Evolutionary conservation across 2,113 vertebrate species (phyloP), one percentile per base, ranked within the genome.

Genomic region (Leptocoma aspasia): DNA sequence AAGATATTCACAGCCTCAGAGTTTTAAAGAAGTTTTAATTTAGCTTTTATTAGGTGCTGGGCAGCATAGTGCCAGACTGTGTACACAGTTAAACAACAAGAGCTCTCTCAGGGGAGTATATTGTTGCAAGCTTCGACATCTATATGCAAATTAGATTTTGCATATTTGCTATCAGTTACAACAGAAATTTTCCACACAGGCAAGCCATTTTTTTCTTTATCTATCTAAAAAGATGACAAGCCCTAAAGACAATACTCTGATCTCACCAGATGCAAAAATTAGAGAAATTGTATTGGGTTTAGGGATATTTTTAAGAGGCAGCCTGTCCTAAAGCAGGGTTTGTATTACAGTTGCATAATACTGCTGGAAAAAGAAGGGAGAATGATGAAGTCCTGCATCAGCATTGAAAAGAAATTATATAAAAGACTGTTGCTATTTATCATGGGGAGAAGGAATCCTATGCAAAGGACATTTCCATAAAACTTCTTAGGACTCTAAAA

Each of bases 61-160:
- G 96, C 95, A 97, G 84, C 91, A 87, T 50, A 44, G 53, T 95
- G 93, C 94, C 97, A 98, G 97, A 93, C 94, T 96, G 96, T 88
- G 96, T 96, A 97, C 89, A 97, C 94, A 96, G 96, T 98, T 97
- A 97, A 97, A 97, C 97, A 97, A 96, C 89, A 95, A 95, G 96
- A 94, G 84, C 87, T 97, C 82, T 98, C 97, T 96, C 97, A 88
- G 59, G 96, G 96, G 97, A 97, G 91, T 92, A 97, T 95, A 94
- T 77, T 97, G 92, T 97, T 97, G 92, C 96, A 97, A 96, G 92
- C 90, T 94, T 96, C 60, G 5, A 97, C 96, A 98, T 98, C 97
- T 98, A 97, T 97, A 98, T 98, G 98, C 97, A 98, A 98, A 98
- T 98, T 82, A 97, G 77, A 28, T 26, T 94, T 94, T 93, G 92